Percentiles rank a stretch among this genome's conserved stretches.
Conservation (phyloP, 2,113 vertebrate species). For the Leucosticte australis region DNA sequence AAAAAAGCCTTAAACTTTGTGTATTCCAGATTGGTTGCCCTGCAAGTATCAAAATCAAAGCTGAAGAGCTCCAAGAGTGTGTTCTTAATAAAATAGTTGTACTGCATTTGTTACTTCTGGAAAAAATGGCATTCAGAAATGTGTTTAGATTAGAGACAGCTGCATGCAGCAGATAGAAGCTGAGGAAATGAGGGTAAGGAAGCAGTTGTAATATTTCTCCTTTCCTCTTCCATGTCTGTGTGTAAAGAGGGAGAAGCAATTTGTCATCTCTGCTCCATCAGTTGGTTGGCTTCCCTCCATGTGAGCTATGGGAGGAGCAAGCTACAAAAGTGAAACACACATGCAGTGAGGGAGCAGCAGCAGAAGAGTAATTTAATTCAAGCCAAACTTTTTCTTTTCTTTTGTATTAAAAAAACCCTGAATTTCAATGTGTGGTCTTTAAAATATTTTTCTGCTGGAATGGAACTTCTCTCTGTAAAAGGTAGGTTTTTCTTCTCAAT, state of each 20-base stretch:
- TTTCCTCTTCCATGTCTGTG: not conserved
- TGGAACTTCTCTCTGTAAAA: conserved; percentile 68
- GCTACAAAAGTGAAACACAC: not conserved
- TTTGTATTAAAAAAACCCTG: not conserved
- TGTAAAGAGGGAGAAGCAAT: not conserved
- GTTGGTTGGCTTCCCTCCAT: not conserved
- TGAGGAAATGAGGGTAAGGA: conserved; percentile 19
- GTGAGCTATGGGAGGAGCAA: conserved; percentile 5
- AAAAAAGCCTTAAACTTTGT: not conserved
- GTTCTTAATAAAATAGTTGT: not conserved
- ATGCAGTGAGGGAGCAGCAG: not conserved
- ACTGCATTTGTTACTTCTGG: not conserved
- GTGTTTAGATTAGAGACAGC: not conserved
- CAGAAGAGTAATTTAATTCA: not conserved
- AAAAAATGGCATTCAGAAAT: not conserved
- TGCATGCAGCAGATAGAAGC: conserved; percentile 3
- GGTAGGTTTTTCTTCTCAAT: conserved; percentile 17
- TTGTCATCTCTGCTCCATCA: not conserved
- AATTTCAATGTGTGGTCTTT: not conserved
- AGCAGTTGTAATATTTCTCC: not conserved
- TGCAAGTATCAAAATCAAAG: not conserved
- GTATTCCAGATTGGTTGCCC: not conserved
- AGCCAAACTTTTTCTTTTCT: not conserved
- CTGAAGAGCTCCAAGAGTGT: not conserved
- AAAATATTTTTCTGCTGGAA: not conserved